Evolutionary conservation across 1,140 invertebrate genomes (phyloP).

Genomic region (Drosophila rufa): DNA sequence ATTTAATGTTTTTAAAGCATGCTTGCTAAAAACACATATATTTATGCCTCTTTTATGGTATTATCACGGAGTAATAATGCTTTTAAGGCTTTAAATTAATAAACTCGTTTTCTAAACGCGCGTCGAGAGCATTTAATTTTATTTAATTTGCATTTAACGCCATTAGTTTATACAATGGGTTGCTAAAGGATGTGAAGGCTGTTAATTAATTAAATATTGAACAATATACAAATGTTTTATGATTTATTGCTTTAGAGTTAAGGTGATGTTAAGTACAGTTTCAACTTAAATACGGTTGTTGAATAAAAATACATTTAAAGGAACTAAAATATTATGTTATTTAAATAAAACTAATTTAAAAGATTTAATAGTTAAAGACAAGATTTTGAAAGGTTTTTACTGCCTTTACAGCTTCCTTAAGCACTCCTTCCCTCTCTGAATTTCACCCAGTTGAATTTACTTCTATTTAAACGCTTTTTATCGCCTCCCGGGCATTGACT

Average conservation of each 20-base stretch:
- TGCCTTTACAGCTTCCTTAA: not conserved
- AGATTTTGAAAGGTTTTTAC: not conserved
- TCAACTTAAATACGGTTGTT: no score
- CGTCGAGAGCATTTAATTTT: not conserved
- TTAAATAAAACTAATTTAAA: no score
- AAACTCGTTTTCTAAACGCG: not conserved
- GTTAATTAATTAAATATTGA: not conserved
- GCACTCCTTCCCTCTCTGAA: not conserved
- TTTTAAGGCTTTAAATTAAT: slow-evolving; percentile 2
- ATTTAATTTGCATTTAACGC: not conserved
- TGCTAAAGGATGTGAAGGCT: no score
- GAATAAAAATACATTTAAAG: no score
- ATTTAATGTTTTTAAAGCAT: slow-evolving; percentile 1
- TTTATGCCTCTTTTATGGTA: not conserved
- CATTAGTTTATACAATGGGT: no score
- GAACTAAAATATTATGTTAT: no score
- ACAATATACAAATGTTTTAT: no score
- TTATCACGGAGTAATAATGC: slow-evolving; percentile 2
- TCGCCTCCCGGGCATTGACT: slow-evolving; percentile 15
- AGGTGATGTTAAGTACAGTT: not conserved
- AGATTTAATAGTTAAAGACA: no score
- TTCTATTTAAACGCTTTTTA: slow-evolving; percentile 24
- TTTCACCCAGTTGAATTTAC: slow-evolving; percentile 11
- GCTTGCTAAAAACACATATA: not conserved
- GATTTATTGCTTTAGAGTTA: not conserved